phyloP scores from a whole-genome alignment of 2,797 vertebrate genomes.

The Pangasius larnaudii region DNA sequence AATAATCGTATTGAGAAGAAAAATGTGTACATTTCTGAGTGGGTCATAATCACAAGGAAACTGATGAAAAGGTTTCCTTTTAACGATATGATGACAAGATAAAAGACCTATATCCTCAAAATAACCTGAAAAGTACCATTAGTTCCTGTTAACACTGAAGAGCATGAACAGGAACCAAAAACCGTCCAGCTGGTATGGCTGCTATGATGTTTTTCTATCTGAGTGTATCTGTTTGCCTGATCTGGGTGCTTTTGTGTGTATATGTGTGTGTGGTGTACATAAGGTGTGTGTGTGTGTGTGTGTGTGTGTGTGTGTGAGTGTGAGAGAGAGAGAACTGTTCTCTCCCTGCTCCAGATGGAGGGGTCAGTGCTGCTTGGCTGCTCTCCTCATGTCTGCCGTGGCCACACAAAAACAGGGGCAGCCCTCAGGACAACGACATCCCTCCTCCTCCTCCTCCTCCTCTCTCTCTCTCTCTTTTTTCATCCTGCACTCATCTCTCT shows the following conservation, averaged over 20 bases:
- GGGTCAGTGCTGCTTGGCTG: constrained; percentile 75
- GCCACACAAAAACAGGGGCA: constrained; percentile 74
- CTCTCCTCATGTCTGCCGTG: constrained; percentile 73
- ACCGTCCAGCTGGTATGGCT: neutral
- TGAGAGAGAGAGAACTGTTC: neutral
- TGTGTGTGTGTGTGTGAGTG: constrained; percentile 27
- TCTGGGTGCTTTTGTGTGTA: neutral
- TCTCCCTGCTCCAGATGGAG: constrained; percentile 70
- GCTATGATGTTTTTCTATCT: neutral
- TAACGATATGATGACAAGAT: neutral
- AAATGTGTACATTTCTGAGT: neutral
- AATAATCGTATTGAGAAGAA: too few relatives aligned
- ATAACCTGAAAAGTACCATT: neutral
- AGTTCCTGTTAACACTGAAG: neutral
- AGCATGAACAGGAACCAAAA: neutral
- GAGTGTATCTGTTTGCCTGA: constrained; percentile 50
- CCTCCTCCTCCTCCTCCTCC: constrained; percentile 15
- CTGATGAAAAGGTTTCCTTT: neutral
- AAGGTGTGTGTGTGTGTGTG: neutral
- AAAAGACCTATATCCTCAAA: neutral
- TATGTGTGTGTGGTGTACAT: neutral
- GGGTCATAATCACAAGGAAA: neutral
- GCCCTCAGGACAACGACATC: constrained; percentile 63
- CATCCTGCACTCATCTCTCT: neutral
- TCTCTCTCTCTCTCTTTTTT: neutral